These are phyloP conservation scores for Nansenia antarctica DNA, from an alignment of 2,113 vertebrate genomes.

Conservation along the genomic window DNA sequence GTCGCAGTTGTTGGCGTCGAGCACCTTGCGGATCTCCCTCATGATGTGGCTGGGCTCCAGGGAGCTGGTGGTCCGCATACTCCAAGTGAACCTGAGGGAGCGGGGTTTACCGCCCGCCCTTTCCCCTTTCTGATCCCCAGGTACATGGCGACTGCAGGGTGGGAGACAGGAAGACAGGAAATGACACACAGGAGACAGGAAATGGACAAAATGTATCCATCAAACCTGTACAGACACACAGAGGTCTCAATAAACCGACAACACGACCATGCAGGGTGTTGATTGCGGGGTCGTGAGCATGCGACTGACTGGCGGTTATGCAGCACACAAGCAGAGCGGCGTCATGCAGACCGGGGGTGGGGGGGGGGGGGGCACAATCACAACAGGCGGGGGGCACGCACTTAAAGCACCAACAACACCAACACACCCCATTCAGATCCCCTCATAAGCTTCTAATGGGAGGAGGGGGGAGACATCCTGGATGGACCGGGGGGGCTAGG, in stretches of 20 bases:
- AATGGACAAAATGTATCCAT: neutral
- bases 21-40: slow-evolving; percentile 95
- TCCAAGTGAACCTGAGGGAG: slow-evolving; percentile 98
- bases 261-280: neutral
- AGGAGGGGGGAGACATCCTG: neutral
- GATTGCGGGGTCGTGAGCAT: neutral
- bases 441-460: no score
- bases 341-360: neutral
- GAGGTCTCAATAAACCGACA: neutral
- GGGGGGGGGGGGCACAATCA: neutral
- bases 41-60: slow-evolving; percentile 97
- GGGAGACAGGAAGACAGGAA: slow-evolving; percentile 12
- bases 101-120: slow-evolving; percentile 94
- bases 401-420: neutral
- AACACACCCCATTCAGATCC: no score
- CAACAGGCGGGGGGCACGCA: no score
- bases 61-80: slow-evolving; percentile 99
- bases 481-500: neutral
- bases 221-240: neutral
- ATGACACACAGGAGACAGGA: no score
- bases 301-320: neutral
- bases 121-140: slow-evolving; percentile 95
- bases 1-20: slow-evolving; percentile 97
- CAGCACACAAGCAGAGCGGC: neutral
- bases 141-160: slow-evolving; percentile 91